phyloP scores from a whole-genome alignment of 2,888 invertebrate species.

The Chelonus formosanus region DNA sequence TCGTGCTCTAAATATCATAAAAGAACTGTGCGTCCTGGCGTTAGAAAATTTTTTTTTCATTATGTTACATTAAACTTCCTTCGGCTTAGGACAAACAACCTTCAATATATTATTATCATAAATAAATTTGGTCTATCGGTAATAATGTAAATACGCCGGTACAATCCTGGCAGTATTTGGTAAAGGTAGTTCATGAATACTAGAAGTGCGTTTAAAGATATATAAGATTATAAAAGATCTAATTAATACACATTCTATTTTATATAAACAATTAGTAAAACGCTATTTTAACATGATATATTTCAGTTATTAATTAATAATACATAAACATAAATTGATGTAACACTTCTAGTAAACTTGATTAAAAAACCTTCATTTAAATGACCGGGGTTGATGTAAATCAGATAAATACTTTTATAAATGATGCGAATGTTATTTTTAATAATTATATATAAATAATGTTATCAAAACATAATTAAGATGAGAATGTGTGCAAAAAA shows the following conservation, averaged over 20 bases:
- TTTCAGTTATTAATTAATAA: neutral
- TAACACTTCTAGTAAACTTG: slow-evolving; percentile 52
- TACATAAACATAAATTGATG: slow-evolving; percentile 20
- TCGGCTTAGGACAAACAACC: slow-evolving; percentile 60
- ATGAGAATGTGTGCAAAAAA: neutral
- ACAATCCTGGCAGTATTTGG: slow-evolving; percentile 64
- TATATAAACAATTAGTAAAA: neutral
- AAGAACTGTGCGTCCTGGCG: slow-evolving; percentile 61
- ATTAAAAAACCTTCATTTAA: slow-evolving; percentile 50
- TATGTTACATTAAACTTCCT: slow-evolving; percentile 61
- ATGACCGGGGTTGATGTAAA: slow-evolving; percentile 55
- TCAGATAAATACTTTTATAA: slow-evolving; percentile 37
- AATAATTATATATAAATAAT: neutral
- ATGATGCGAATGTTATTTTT: neutral
- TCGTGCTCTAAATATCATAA: slow-evolving; percentile 39
- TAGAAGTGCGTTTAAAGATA: slow-evolving; percentile 43
- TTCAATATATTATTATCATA: slow-evolving; percentile 65
- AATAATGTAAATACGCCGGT: slow-evolving; percentile 64
- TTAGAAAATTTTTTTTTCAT: slow-evolving; percentile 54
- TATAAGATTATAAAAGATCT: neutral
- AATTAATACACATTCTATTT: neutral
- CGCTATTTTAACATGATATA: slow-evolving; percentile 4
- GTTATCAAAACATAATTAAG: neutral
- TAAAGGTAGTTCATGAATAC: slow-evolving; percentile 55
- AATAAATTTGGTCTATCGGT: slow-evolving; percentile 66